These are phyloP conservation scores for Hycleus cichorii DNA, from an alignment of 1,140 invertebrate genomes.

Conservation along the genomic window DNA sequence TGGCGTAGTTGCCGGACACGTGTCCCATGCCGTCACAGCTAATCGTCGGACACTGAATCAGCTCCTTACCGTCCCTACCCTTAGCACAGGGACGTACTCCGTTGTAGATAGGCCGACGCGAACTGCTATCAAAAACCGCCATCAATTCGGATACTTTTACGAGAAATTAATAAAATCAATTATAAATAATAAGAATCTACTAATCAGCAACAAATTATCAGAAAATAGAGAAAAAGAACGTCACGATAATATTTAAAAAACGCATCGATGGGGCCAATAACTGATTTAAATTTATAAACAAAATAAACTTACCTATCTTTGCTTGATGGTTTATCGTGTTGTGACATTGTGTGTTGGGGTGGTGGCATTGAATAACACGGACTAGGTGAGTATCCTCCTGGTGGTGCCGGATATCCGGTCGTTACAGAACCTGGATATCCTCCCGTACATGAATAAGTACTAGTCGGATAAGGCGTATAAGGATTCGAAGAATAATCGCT, in stretches of 20 bases:
- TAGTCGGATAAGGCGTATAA: slow-evolving; percentile 54
- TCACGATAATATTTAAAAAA: too few species aligned
- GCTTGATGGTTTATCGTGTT: slow-evolving; percentile 60
- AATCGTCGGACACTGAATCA: slow-evolving; percentile 65
- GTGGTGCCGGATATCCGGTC: slow-evolving; percentile 52
- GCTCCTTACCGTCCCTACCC: slow-evolving; percentile 58
- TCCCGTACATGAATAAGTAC: slow-evolving; percentile 37
- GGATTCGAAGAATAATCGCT: slow-evolving; percentile 70
- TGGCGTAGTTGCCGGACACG: slow-evolving; percentile 78
- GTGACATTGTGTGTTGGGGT: slow-evolving; percentile 57
- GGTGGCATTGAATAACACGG: slow-evolving; percentile 79
- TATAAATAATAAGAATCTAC: too few species aligned
- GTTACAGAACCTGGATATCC: slow-evolving; percentile 57
- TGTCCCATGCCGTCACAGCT: slow-evolving; percentile 75
- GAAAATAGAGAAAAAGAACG: too few species aligned
- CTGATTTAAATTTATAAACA: too few species aligned
- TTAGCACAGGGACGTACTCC: slow-evolving; percentile 42
- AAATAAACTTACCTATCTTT: slow-evolving; percentile 62
- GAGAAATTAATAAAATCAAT: too few species aligned
- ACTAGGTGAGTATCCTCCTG: slow-evolving; percentile 62
- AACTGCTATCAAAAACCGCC: slow-evolving; percentile 15
- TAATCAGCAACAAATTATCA: too few species aligned
- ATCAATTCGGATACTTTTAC: background rate
- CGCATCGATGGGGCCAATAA: too few species aligned
- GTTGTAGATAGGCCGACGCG: slow-evolving; percentile 45